Percentiles rank a stretch among this genome's conserved stretches.
These are phyloP conservation scores for Galemys pyrenaicus DNA, from an alignment of 2,113 vertebrate genomes.

Conservation along the genomic window DNA sequence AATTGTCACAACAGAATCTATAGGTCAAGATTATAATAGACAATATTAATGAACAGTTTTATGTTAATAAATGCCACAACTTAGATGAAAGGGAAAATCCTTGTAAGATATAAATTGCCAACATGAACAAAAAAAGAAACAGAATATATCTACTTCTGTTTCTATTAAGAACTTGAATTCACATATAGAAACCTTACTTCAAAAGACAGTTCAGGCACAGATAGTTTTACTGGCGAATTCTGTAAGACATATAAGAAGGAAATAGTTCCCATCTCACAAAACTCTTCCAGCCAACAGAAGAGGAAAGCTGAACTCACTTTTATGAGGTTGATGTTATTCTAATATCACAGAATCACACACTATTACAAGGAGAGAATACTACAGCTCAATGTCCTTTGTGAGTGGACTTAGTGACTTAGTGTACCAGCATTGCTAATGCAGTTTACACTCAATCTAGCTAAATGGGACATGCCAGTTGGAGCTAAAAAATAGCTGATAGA, in stretches of 20 bases:
- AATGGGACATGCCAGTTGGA: conserved; percentile 1
- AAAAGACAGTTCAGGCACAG: background rate
- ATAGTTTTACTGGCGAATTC: background rate
- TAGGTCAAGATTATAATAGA: background rate
- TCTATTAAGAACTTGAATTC: background rate
- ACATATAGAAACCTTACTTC: conserved; percentile 14
- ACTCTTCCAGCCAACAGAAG: background rate
- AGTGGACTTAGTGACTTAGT: background rate
- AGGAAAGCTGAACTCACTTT: background rate
- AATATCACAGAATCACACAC: background rate
- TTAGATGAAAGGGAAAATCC: background rate
- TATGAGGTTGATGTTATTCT: background rate
- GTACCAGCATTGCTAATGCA: background rate
- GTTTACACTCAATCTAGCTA: background rate
- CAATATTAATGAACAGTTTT: background rate
- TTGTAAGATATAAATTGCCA: background rate
- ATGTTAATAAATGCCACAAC: background rate
- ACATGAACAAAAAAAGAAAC: conserved; percentile 18
- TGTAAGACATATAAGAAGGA: background rate
- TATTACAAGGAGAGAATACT: background rate
- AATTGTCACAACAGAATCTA: background rate
- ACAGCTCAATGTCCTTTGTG: background rate
- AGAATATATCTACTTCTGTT: background rate
- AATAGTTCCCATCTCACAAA: background rate
- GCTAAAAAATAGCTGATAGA: background rate